phyloP scores from a whole-genome alignment of 2,797 vertebrate species.

The Bryconaethiops microstoma region DNA sequence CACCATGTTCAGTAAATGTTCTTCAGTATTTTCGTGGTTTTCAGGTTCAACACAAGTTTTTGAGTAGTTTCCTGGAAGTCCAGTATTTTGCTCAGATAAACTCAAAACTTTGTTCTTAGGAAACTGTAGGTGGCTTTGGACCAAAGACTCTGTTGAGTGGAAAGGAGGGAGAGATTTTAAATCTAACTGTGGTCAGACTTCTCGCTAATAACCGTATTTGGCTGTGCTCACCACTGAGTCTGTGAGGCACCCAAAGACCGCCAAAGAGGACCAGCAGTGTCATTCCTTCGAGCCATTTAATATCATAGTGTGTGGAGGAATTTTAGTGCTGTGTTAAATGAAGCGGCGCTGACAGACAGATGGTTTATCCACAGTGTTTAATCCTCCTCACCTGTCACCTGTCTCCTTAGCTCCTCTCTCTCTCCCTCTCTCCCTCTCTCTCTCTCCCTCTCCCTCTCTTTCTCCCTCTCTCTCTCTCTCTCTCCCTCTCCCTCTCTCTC shows the following conservation, averaged over 20 bases:
- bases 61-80: not conserved
- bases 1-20: too few species aligned
- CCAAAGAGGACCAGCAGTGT: constrained; percentile 19
- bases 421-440: not conserved
- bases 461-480: too few species aligned
- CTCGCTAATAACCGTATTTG: constrained; percentile 8
- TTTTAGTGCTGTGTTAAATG: constrained; percentile 41
- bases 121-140: not conserved
- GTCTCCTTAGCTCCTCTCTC: constrained; percentile 17
- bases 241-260: constrained; percentile 28
- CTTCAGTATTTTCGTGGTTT: not conserved
- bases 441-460: too few species aligned
- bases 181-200: not conserved
- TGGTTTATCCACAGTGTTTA: constrained; percentile 43
- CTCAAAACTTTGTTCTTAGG: constrained; percentile 10
- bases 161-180: constrained; percentile 2
- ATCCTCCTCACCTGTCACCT: constrained; percentile 49
- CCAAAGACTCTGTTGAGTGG: not conserved
- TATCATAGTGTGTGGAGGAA: constrained; percentile 35
- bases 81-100: not conserved
- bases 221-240: not conserved
- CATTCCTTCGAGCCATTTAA: constrained; percentile 36
- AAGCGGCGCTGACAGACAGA: constrained; percentile 47
- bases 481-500: too few species aligned
- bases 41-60: not conserved